phyloP scores from a whole-genome alignment of 2,113 vertebrate genomes.

The Genyomyrus donnyi region DNA sequence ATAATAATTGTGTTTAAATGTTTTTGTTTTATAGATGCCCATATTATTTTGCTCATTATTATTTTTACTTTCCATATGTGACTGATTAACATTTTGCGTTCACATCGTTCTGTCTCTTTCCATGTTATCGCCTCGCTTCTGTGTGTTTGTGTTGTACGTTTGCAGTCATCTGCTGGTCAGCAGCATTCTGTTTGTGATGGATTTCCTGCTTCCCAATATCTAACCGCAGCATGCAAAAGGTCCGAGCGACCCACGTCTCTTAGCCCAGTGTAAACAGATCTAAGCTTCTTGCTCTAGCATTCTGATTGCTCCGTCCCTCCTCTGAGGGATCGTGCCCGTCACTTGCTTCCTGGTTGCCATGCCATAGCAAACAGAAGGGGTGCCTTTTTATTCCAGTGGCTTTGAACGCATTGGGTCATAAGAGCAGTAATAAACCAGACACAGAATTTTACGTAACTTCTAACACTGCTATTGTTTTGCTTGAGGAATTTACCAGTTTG shows the following conservation, averaged over 20 bases:
- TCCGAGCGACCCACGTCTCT: not conserved
- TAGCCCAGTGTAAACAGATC: constrained; percentile 18
- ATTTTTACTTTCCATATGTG: not conserved
- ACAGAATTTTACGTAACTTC: not conserved
- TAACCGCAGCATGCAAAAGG: not conserved
- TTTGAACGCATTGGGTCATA: not conserved
- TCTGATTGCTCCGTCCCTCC: not conserved
- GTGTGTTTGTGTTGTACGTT: not conserved
- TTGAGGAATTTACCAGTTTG: not conserved
- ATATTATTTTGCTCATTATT: not conserved
- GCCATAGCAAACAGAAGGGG: not conserved
- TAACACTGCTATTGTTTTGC: not conserved
- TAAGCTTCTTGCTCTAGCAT: not conserved
- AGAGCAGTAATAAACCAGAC: not conserved
- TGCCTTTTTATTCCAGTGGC: not conserved
- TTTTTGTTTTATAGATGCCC: not conserved
- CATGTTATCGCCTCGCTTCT: not conserved
- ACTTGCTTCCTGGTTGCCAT: not conserved
- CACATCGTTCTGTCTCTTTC: too few relatives aligned
- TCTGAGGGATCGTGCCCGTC: not conserved
- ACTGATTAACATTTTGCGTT: not conserved
- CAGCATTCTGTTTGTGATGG: not conserved
- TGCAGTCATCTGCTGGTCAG: not conserved
- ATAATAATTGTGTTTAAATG: not conserved
- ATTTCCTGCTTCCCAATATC: not conserved